phyloP scores from a whole-genome alignment of 1,140 invertebrate species.

The Eulimnadia texana region DNA sequence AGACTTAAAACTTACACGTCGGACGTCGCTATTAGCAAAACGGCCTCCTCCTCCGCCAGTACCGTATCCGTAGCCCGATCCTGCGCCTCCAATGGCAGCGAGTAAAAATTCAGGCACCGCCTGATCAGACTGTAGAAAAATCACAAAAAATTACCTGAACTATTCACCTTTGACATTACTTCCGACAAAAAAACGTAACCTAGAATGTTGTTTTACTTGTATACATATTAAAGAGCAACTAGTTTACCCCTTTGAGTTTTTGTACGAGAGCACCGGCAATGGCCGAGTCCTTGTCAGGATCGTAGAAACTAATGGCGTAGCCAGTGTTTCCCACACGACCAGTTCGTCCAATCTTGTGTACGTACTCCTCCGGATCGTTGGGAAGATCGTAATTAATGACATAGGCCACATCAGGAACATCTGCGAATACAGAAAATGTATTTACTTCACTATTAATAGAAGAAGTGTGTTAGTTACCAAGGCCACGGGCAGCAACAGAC shows the following conservation, averaged over 20 bases:
- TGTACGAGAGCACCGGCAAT: conserved; percentile 49
- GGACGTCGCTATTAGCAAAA: background rate
- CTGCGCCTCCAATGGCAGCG: background rate
- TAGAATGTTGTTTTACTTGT: too few relatives aligned
- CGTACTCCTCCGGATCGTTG: conserved; percentile 75
- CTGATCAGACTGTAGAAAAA: conserved; percentile 6
- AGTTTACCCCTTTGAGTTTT: conserved; percentile 42
- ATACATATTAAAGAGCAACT: too few relatives aligned
- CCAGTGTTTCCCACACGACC: conserved; percentile 85
- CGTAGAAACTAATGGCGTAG: conserved; percentile 74
- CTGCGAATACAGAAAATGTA: conserved; percentile 26
- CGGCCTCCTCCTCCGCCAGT: background rate
- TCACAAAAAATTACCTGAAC: conserved; percentile 8
- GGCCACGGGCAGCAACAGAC: conserved; percentile 77
- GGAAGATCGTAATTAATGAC: conserved; percentile 88
- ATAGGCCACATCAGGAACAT: conserved; percentile 66
- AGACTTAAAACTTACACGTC: background rate
- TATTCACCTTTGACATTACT: background rate
- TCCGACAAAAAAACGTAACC: too few relatives aligned
- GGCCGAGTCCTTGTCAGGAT: conserved; percentile 41
- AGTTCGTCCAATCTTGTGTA: conserved; percentile 87
- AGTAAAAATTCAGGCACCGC: conserved; percentile 1
- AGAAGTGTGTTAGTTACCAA: conserved; percentile 41
- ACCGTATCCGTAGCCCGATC: background rate
- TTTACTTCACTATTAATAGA: conserved; percentile 1